Base-by-base conservation (phyloP, 1,140 invertebrate genomes). In the Polyergus mexicanus region DNA sequence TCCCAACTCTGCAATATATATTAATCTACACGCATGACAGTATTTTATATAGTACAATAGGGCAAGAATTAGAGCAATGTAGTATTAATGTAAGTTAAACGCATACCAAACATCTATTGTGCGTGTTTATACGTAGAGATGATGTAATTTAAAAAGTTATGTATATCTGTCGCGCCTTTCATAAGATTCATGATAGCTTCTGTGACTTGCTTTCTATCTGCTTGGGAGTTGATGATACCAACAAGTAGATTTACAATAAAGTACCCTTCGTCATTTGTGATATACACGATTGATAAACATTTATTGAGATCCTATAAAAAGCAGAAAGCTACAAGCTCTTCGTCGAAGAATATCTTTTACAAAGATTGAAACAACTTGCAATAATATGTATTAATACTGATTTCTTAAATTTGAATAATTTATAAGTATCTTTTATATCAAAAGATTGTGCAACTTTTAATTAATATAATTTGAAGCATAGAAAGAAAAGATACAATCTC, bases 31-130 rank as follows among this genome's bases (percentile, higher is more conserved):
- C 28, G 84, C 87, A 89, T 89, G 87, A 86, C 88, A 89, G 88
- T 89, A 89, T 89, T 89, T 89, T 89, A 89, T 89, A 89, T 85
- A 89, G 81, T 86, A 89, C 72, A 76, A 81, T 89, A 89, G 84
- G 58, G 16, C 62, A 62, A 83, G 63, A 75, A 60, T 71, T 32
- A 78, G 47, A 51, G 32, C 62, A 76, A 65, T 60, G 83, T 84
- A 89, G 83, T 74, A 83, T 89, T 89, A 32, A 2, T 32, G 85
- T 90, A 90, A 89, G 84, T 76, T 63, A 71, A 80, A 86, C 84
- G 60, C 58, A 80, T 86, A 77, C 72, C 78, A 86, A 89, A 89
- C 74, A 60, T 65, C 41, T 25, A 65, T 63, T 89, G 78, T 84
- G 86, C 66, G 78, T 86, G 54, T 89, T 86, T 89, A 86, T 83